These are phyloP conservation scores for Clivina fossor DNA, from an alignment of 2,888 invertebrate genomes.

Conservation along the genomic window DNA sequence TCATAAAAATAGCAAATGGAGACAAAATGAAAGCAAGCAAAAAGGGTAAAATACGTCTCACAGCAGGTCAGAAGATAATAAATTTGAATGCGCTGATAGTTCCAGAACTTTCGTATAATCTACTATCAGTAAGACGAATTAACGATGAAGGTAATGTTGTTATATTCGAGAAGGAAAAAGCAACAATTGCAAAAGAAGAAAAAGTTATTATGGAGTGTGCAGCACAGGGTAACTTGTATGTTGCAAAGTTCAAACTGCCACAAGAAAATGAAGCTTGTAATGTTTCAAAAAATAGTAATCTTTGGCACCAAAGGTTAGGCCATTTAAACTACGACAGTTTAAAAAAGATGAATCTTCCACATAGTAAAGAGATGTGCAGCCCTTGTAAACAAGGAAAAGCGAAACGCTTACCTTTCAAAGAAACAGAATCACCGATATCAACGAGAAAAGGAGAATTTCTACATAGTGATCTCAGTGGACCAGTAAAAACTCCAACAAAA, in stretches of 20 bases:
- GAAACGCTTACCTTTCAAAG: conserved; percentile 18
- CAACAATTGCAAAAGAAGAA: not conserved
- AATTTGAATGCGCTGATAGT: too few species aligned
- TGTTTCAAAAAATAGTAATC: conserved; percentile 19
- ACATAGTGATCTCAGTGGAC: conserved; percentile 33
- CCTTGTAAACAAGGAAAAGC: conserved; percentile 28
- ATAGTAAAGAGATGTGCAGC: conserved; percentile 13
- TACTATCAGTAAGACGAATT: too few species aligned
- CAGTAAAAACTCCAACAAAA: conserved; percentile 6
- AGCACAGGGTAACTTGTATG: not conserved
- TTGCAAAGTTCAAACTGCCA: conserved; percentile 1
- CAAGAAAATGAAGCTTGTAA: not conserved
- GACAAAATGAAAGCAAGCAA: too few species aligned
- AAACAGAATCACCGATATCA: conserved; percentile 3
- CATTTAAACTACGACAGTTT: conserved; percentile 26
- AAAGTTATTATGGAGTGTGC: not conserved
- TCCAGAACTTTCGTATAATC: too few species aligned
- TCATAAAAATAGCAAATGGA: too few species aligned
- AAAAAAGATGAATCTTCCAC: conserved; percentile 9
- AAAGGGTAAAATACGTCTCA: too few species aligned
- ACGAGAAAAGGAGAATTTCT: conserved; percentile 27
- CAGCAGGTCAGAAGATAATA: too few species aligned
- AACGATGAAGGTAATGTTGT: too few species aligned
- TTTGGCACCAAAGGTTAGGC: conserved; percentile 35
- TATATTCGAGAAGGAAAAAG: not conserved